Evolutionary conservation across 2,113 vertebrate genomes (phyloP).

Genomic region (Herpetotheres cachinnans): DNA sequence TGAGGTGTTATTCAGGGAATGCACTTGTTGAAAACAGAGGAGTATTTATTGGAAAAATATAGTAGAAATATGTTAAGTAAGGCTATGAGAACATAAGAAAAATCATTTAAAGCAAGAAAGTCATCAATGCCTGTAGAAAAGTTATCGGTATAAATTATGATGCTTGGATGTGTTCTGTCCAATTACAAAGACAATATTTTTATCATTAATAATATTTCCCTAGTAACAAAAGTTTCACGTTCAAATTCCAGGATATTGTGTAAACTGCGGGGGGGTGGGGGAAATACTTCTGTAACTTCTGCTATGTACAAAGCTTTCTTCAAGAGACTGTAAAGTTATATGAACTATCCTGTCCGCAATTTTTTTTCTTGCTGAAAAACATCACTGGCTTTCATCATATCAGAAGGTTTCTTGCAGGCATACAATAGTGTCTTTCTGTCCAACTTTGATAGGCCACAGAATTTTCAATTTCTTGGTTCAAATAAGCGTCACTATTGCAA

Average conservation of each 20-base stretch:
- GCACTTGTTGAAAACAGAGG: not conserved
- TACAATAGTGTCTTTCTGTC: not conserved
- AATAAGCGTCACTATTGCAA: not conserved
- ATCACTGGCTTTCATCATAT: not conserved
- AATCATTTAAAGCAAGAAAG: not conserved
- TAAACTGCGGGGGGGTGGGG: rapidly evolving
- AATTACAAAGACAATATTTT: not conserved
- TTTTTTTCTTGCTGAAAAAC: not conserved
- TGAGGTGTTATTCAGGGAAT: not conserved
- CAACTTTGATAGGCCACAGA: not conserved
- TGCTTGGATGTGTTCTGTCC: not conserved
- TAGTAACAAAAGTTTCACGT: not conserved
- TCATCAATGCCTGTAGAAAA: not conserved
- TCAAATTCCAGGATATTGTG: not conserved
- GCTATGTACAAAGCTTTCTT: not conserved
- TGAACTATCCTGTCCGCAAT: not conserved
- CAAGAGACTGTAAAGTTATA: not conserved
- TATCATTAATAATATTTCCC: not conserved
- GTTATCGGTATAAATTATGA: not conserved
- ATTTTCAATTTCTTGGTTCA: not conserved
- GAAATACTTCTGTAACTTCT: not conserved
- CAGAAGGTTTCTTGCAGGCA: not conserved
- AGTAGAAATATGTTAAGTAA: not conserved
- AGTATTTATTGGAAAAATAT: not conserved
- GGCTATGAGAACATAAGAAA: not conserved